Conservation (phyloP, 2,113 vertebrate genomes). For the Podarcis muralis region DNA sequence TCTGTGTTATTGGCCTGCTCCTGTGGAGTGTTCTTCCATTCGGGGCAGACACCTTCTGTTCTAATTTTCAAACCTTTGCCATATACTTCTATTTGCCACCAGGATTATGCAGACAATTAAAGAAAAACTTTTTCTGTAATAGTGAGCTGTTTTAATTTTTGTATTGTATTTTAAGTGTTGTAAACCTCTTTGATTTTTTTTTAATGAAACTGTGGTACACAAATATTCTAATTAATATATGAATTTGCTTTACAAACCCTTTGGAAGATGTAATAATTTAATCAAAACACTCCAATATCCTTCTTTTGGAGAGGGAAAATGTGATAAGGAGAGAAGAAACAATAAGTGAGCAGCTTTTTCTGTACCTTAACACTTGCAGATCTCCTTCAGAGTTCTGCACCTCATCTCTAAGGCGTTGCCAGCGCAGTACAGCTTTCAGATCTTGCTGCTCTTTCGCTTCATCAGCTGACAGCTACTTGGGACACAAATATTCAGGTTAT, state of each 20-base stretch:
- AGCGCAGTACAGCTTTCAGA: slow-evolving; percentile 87
- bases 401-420: slow-evolving; percentile 88
- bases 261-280: slow-evolving; percentile 3
- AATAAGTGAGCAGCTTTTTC: not conserved
- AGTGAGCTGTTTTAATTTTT: too few species aligned
- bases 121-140: too few species aligned
- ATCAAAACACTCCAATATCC: slow-evolving; percentile 21
- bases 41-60: too few species aligned
- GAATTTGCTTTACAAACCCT: slow-evolving; percentile 25
- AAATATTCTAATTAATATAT: too few species aligned
- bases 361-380: slow-evolving; percentile 92
- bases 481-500: slow-evolving; percentile 18
- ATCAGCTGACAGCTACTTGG: slow-evolving; percentile 74
- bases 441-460: slow-evolving; percentile 81
- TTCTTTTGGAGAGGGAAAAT: not conserved
- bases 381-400: slow-evolving; percentile 87
- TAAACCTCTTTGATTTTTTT: too few species aligned
- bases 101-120: too few species aligned
- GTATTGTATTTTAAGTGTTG: too few species aligned
- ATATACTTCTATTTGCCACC: too few species aligned
- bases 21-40: too few species aligned
- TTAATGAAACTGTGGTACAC: too few species aligned
- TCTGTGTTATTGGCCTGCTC: too few species aligned
- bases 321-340: not conserved
- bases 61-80: too few species aligned